These are phyloP conservation scores for Pteropus rufus DNA, from an alignment of 2,797 vertebrate genomes.

Conservation along the genomic window DNA sequence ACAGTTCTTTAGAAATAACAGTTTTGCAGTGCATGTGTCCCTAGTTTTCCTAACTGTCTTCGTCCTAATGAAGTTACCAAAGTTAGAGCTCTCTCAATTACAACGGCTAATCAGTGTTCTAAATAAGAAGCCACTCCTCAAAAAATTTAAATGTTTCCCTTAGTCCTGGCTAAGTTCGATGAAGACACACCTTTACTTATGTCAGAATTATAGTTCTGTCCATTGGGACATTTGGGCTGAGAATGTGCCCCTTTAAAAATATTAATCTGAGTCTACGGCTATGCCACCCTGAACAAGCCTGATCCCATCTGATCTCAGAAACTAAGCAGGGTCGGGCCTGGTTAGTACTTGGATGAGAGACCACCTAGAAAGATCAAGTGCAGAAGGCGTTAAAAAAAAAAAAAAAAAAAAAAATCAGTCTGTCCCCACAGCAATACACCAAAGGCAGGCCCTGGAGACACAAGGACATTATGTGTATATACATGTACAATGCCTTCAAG, in stretches of 20 bases:
- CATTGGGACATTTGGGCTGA: neutral
- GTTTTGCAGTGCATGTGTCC: neutral
- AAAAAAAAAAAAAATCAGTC: neutral
- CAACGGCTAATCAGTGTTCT: neutral
- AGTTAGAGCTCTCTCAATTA: neutral
- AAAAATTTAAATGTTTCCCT: neutral
- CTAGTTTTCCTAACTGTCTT: neutral
- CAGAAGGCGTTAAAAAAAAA: too few species aligned
- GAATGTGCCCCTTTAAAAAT: neutral
- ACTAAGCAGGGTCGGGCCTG: too few species aligned
- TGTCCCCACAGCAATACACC: neutral
- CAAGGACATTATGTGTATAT: neutral
- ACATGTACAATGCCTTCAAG: neutral
- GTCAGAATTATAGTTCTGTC: neutral
- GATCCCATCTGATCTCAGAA: too few species aligned
- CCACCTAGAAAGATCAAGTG: too few species aligned
- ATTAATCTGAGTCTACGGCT: too few species aligned
- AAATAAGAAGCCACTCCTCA: neutral
- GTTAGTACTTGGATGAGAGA: too few species aligned
- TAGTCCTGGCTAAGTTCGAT: neutral
- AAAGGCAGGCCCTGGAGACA: neutral
- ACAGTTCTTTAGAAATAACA: slow-evolving; percentile 33
- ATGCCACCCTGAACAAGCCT: too few species aligned
- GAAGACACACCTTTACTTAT: neutral
- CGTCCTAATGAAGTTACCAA: neutral